Base-by-base conservation (phyloP, 2,113 vertebrate genomes). In the Xenopus laevis region DNA sequence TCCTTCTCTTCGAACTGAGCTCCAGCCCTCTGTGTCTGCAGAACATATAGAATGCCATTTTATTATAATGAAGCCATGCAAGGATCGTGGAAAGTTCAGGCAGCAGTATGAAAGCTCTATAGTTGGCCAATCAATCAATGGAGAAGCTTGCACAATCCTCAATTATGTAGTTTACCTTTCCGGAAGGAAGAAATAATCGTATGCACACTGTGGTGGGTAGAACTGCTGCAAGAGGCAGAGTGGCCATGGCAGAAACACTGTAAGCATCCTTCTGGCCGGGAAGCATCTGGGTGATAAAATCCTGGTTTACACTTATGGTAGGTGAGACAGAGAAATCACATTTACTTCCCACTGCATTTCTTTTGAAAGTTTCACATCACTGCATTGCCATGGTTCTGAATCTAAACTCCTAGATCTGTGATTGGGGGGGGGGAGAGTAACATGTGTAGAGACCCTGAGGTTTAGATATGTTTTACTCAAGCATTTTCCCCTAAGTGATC, bases 161-260 rank as follows among this genome's bases (percentile, higher is more conserved):
- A 47, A 2, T 47, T 17, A 1, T 60, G 58, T 23, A 3, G 15
- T 18, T 81, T 83, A 95, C 94, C 93, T 82, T 83, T 85, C 46
- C 86, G 80, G 79, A 99, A 99, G 69, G 81, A 81, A 45, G 96
- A 95, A 52, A 83, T 84, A 85, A 98, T 89, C 79, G 82, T 87
- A 79, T 93, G 78, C 23, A 91, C 2, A 0, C 91, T 90, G 84
- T 90, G 87, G 55, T 88, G 91, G 0, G 79, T 50, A 0, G 87
- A 86, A 0, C 87, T 72, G 23, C 55, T 80, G 23, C 97, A 99
- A 0, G 0, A 58, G 6, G 59, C 81, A 0, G 95, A 95, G 82
- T 98, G 97, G 0, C 96, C 96, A 0, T 93, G 92, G 83, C 97
- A 99, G 81, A 98, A 98, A 72, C 97, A 99, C 0, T 84, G 87